Conservation (phyloP, 2,797 vertebrate species). For the Carduelis carduelis region DNA sequence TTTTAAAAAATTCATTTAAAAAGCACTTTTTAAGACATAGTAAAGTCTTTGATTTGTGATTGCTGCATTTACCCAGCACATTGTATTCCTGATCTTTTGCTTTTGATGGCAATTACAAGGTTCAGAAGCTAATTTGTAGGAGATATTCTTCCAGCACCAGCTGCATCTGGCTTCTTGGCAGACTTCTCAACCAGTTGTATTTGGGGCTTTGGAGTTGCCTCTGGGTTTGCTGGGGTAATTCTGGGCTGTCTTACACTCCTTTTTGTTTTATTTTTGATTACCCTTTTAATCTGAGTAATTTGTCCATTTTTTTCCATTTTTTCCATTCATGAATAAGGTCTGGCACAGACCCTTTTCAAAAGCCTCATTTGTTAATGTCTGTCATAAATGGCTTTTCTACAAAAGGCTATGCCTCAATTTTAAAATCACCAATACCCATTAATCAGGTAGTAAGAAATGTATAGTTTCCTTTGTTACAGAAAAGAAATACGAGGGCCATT, state of each 20-base stretch:
- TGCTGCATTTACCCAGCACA: not conserved
- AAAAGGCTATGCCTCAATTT: constrained; percentile 18
- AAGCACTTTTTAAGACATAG: not conserved
- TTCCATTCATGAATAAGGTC: not conserved
- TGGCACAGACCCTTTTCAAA: not conserved
- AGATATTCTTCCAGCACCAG: not conserved
- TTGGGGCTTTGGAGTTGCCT: constrained; percentile 21
- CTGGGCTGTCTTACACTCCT: constrained; percentile 4
- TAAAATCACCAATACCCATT: constrained; percentile 36
- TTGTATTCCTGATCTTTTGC: not conserved
- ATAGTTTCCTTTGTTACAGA: constrained; percentile 45
- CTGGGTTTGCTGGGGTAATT: constrained; percentile 13
- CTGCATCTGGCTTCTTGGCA: constrained; percentile 32
- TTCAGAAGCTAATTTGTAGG: constrained; percentile 46
- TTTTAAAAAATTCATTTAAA: not conserved
- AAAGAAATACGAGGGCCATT: constrained; percentile 45
- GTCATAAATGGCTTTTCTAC: constrained; percentile 35
- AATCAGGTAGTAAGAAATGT: constrained; percentile 48
- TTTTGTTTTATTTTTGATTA: constrained; percentile 39
- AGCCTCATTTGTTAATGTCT: constrained; percentile 37
- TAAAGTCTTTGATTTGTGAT: not conserved
- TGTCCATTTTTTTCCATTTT: constrained; percentile 26
- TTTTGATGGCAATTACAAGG: constrained; percentile 16
- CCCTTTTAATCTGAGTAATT: constrained; percentile 50
- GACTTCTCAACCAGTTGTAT: constrained; percentile 19